phyloP scores from a whole-genome alignment of 2,888 invertebrate species.

The Cylloceria caligata region DNA sequence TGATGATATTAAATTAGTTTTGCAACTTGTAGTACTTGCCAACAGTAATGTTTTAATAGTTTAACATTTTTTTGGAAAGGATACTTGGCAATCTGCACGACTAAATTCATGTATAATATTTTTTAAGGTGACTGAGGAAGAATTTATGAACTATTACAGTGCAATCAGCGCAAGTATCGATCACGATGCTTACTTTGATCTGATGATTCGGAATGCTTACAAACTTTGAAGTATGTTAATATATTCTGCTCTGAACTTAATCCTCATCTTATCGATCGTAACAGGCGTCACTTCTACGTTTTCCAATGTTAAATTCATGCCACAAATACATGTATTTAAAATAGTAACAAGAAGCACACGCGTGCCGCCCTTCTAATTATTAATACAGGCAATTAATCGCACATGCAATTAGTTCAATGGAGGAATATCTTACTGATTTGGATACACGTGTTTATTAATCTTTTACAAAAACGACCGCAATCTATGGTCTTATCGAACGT shows the following conservation, averaged over 20 bases:
- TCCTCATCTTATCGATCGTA: not conserved
- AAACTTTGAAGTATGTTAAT: conserved; percentile 88
- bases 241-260: not conserved
- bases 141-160: conserved; percentile 97
- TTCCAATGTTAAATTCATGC: conserved; percentile 8
- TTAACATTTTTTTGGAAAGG: too few relatives aligned
- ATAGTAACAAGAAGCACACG: conserved; percentile 8
- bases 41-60: too few relatives aligned
- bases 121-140: conserved; percentile 95
- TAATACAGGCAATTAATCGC: conserved; percentile 17
- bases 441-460: conserved; percentile 13
- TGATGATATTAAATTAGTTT: too few relatives aligned
- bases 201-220: conserved; percentile 97
- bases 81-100: too few relatives aligned
- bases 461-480: not conserved
- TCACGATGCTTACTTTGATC: conserved; percentile 96
- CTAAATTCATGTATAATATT: conserved; percentile 14
- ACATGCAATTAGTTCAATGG: conserved; percentile 14
- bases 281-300: conserved; percentile 32
- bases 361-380: conserved; percentile 11
- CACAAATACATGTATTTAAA: not conserved
- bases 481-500: not conserved
- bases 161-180: conserved; percentile 98
- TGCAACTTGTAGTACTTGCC: too few relatives aligned
- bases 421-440: not conserved